phyloP scores from a whole-genome alignment of 1,140 invertebrate genomes.

The Odontomachus brunneus region DNA sequence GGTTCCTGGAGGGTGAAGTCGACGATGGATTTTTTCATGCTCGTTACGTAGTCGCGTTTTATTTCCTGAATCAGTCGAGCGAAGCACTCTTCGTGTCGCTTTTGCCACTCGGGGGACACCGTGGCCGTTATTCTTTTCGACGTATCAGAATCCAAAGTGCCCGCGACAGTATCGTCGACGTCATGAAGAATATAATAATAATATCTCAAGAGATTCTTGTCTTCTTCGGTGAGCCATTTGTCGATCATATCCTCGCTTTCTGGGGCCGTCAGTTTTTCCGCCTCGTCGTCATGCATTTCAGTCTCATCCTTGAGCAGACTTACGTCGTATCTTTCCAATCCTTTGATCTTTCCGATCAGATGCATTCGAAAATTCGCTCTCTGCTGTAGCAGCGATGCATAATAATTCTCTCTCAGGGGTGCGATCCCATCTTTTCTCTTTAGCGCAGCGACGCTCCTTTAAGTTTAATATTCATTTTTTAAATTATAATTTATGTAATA shows the following conservation, averaged over 20 bases:
- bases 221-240: conserved; percentile 86
- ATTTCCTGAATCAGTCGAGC: conserved; percentile 88
- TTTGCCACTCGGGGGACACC: conserved; percentile 83
- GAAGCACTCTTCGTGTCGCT: conserved; percentile 87
- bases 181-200: conserved; percentile 96
- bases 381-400: conserved; percentile 89
- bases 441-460: background rate
- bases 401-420: conserved; percentile 84
- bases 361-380: conserved; percentile 93
- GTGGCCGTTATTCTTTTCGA: conserved; percentile 86
- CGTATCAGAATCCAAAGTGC: conserved; percentile 88
- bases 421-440: conserved; percentile 25
- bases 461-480: conserved; percentile 12
- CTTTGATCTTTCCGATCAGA: conserved; percentile 85
- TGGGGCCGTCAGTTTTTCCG: no score
- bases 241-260: conserved; percentile 50
- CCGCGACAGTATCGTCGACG: conserved; percentile 94
- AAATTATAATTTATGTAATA: background rate
- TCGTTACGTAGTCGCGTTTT: conserved; percentile 92
- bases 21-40: conserved; percentile 94
- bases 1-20: conserved; percentile 95
- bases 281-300: conserved; percentile 72
- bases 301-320: conserved; percentile 78
- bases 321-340: conserved; percentile 41
- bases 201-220: conserved; percentile 92